Evolutionary conservation across 2,888 invertebrate species (phyloP), one percentile per base, ranked within the genome.

Genomic region (Aricia artaxerxes): DNA sequence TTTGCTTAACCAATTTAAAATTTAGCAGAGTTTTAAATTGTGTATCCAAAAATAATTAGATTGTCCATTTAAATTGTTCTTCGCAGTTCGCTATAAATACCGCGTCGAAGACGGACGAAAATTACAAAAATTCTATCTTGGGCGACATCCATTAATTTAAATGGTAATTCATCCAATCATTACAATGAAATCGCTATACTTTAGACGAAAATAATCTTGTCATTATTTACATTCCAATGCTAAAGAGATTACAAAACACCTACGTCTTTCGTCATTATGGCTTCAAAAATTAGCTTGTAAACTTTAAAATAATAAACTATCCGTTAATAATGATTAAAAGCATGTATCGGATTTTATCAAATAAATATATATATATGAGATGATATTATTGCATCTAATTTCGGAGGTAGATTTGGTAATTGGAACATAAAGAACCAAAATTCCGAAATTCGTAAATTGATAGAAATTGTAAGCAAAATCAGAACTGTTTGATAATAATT

Each of bases 141-240:
- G 4, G 35, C 35, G 35, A 35, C 69, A 13, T 35, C 31, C 31
- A 76, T 44, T 76, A 76, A 76, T 76, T 76, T 53, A 31, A 76
- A 76, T 53, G 57, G 31, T 76, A 53, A 76, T 69, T 69, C 69
- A 53, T 53, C 57, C 35, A 35, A 35, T 57, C 57, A 57, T 35
- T 53, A 35, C 13, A 57, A 35, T 57, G 76, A 31, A 57, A 76
- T 76, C 35, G 31, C 49, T 75, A 44, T 57, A 44, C n/a, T 76
- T 57, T 35, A 69, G 69, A 49, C 31, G 76, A 76, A 76, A 69
- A 69, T 38, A 69, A 69, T 38, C 35, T 69, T 75, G 49, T 49
- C 44, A 49, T 75, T 75, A 11, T 75, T 75, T 69, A 69, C 69
- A 69, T 69, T 69, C 69, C 57, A 5, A 76, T 31, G 31, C n/a